Evolutionary conservation across 1,140 invertebrate species (phyloP).

Genomic region (Achatina immaculata): DNA sequence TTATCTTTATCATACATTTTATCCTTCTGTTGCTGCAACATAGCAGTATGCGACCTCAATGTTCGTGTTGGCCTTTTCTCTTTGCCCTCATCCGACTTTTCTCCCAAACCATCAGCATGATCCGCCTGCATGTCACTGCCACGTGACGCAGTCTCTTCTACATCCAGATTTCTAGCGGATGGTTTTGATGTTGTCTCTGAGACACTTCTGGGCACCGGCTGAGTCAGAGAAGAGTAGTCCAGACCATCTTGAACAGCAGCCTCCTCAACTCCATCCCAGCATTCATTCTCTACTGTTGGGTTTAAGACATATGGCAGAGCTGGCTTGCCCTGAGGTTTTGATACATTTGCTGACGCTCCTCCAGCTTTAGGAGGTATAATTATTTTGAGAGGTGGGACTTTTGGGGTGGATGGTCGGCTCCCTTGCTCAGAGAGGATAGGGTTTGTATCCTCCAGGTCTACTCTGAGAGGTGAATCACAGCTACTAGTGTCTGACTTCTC

Average conservation of each 20-base stretch:
- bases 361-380: constrained; percentile 63
- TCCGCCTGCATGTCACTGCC: constrained; percentile 54
- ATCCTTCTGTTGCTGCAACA: constrained; percentile 47
- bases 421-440: constrained; percentile 41
- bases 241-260: background rate
- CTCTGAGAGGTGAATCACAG: constrained; percentile 43
- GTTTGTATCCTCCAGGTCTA: constrained; percentile 43
- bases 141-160: constrained; percentile 44
- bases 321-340: constrained; percentile 51
- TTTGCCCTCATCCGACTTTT: constrained; percentile 68
- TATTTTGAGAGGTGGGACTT: constrained; percentile 67
- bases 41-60: constrained; percentile 63
- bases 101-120: constrained; percentile 51
- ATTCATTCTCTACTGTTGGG: constrained; percentile 54
- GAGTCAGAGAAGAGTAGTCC: constrained; percentile 41
- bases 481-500: constrained; percentile 43
- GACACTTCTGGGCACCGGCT: constrained; percentile 39
- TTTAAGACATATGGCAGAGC: constrained; percentile 66
- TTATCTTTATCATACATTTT: constrained; percentile 39
- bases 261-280: constrained; percentile 5
- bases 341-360: constrained; percentile 42
- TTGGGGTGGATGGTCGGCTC: constrained; percentile 62
- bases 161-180: constrained; percentile 6
- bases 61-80: constrained; percentile 56
- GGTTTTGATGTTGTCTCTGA: constrained; percentile 31